Percentiles rank a stretch among this genome's conserved stretches.
Conservation (phyloP, 1,140 invertebrate genomes). For the Wasmannia auropunctata region DNA sequence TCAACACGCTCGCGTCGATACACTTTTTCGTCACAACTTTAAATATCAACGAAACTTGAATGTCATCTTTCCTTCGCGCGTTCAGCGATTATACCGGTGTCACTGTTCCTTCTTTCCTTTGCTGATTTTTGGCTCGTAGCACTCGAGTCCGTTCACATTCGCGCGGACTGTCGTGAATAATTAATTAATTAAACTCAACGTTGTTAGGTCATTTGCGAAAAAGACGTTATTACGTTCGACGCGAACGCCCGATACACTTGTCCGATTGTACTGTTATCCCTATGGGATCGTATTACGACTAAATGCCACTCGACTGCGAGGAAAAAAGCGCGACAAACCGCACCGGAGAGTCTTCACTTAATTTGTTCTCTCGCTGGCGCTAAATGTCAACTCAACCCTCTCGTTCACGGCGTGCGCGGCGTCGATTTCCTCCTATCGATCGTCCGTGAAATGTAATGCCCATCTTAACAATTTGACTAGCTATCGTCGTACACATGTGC, state of each 20-base stretch:
- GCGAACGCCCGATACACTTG: neutral
- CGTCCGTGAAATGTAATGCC: conserved; percentile 63
- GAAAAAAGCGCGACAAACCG: conserved; percentile 19
- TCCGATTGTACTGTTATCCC: conserved; percentile 12
- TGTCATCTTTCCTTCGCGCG: conserved; percentile 67
- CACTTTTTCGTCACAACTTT: neutral
- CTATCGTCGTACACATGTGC: conserved; percentile 33
- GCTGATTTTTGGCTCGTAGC: neutral
- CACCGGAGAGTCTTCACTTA: neutral
- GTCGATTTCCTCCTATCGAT: conserved; percentile 30
- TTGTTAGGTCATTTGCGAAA: neutral
- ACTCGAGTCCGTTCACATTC: neutral
- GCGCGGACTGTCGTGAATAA: too few relatives aligned
- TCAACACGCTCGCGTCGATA: neutral
- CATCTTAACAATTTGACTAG: conserved; percentile 70
- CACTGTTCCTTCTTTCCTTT: neutral
- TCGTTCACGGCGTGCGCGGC: neutral
- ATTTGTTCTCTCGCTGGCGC: neutral
- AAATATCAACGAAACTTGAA: conserved; percentile 72
- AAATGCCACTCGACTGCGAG: conserved; percentile 16
- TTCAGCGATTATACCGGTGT: neutral
- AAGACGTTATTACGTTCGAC: neutral
- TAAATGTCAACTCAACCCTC: conserved; percentile 36
- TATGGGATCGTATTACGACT: conserved; percentile 2
- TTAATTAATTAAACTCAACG: neutral